phyloP scores from a whole-genome alignment of 2,888 invertebrate genomes.

The Tanytarsus gracilentus region DNA sequence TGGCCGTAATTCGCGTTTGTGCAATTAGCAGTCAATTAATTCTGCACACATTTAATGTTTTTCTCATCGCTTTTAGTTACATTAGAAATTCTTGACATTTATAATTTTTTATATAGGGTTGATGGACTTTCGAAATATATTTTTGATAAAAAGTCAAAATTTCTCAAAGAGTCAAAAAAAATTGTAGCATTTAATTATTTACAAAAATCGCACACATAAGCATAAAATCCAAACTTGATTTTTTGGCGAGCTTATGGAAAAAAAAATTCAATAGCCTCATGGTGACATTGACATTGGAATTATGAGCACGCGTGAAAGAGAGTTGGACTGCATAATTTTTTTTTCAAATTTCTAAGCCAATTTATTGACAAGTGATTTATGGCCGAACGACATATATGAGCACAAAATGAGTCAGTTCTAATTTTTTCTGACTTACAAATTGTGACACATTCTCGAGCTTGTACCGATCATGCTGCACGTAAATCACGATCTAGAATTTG shows the following conservation, averaged over 20 bases:
- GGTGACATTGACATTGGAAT: slow-evolving; percentile 8
- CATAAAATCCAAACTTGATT: no score
- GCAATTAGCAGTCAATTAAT: slow-evolving; percentile 26
- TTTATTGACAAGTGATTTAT: no score
- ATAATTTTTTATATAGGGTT: no score
- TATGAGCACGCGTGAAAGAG: neutral
- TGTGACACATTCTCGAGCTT: no score
- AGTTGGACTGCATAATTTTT: neutral
- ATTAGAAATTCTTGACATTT: neutral
- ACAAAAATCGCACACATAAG: neutral
- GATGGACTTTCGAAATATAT: neutral
- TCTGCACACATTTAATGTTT: neutral
- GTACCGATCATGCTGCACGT: no score
- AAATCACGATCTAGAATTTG: neutral
- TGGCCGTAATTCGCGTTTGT: no score
- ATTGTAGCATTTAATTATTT: neutral
- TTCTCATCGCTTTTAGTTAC: neutral
- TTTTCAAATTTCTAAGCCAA: neutral
- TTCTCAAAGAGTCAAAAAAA: neutral
- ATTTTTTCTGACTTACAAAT: no score
- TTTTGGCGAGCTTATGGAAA: no score
- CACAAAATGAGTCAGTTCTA: neutral
- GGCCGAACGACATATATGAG: no score
- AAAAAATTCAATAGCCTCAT: no score
- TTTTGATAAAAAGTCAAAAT: neutral